Conservation (phyloP, 2,113 vertebrate genomes). For the Pangasianodon gigas region DNA sequence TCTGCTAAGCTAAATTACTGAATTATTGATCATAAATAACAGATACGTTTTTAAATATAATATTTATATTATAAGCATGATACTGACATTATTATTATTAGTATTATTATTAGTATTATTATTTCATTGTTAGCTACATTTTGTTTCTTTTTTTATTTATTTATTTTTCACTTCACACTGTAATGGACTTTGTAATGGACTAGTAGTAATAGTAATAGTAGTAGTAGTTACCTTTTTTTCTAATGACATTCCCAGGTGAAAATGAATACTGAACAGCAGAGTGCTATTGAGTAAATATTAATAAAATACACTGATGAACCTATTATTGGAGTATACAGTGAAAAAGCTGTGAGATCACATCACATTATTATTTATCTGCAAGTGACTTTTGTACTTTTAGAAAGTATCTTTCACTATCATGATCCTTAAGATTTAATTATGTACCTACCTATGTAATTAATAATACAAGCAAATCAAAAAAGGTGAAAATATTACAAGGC, state of each 20-base stretch:
- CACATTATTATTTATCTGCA: not conserved
- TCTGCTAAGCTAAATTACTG: too few species aligned
- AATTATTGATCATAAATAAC: too few species aligned
- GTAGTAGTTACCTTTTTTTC: not conserved
- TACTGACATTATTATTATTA: too few species aligned
- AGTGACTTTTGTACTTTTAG: too few species aligned
- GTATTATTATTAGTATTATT: too few species aligned
- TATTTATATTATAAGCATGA: too few species aligned
- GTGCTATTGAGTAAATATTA: not conserved
- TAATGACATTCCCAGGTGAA: not conserved
- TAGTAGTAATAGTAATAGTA: not conserved
- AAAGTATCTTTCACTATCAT: not conserved
- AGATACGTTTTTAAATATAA: too few species aligned
- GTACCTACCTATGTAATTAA: not conserved
- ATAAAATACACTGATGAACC: not conserved
- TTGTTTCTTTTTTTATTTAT: too few species aligned
- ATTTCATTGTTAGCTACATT: too few species aligned
- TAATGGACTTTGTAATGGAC: not conserved
- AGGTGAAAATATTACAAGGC: not conserved
- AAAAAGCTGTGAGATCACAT: not conserved
- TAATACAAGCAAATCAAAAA: not conserved
- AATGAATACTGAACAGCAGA: not conserved
- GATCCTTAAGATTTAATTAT: not conserved
- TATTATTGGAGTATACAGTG: not conserved
- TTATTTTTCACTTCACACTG: not conserved